Conservation (phyloP, 2,113 vertebrate species). For the Sakesphorus luctuosus region DNA sequence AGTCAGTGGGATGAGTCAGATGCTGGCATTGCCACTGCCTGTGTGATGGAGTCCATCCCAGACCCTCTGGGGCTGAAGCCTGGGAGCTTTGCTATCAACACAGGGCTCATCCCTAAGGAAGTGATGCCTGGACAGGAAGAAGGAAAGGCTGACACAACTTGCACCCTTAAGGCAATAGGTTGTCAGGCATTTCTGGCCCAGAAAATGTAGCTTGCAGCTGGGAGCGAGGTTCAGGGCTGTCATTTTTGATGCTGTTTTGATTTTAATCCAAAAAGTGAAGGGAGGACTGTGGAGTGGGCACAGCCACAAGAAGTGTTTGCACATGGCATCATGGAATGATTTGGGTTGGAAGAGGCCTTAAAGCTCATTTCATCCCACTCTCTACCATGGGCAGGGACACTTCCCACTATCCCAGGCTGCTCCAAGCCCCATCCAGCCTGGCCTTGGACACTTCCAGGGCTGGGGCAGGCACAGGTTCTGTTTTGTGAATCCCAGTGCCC, state of each 20-base stretch:
- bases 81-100: neutral
- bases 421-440: neutral
- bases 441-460: neutral
- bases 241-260: neutral
- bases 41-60: neutral
- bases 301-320: neutral
- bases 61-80: neutral
- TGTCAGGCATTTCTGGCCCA: neutral
- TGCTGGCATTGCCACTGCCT: neutral
- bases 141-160: neutral
- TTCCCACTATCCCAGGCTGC: neutral
- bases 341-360: neutral
- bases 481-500: neutral
- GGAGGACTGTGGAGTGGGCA: neutral
- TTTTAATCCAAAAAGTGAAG: neutral
- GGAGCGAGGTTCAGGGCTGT: neutral
- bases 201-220: neutral
- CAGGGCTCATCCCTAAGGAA: neutral
- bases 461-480: neutral
- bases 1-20: neutral
- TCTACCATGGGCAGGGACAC: neutral
- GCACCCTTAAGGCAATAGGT: neutral
- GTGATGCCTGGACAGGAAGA: neutral
- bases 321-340: neutral
- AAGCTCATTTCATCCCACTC: neutral